Evolutionary conservation across 2,797 vertebrate species (phyloP).

Genomic region (Periparus ater): DNA sequence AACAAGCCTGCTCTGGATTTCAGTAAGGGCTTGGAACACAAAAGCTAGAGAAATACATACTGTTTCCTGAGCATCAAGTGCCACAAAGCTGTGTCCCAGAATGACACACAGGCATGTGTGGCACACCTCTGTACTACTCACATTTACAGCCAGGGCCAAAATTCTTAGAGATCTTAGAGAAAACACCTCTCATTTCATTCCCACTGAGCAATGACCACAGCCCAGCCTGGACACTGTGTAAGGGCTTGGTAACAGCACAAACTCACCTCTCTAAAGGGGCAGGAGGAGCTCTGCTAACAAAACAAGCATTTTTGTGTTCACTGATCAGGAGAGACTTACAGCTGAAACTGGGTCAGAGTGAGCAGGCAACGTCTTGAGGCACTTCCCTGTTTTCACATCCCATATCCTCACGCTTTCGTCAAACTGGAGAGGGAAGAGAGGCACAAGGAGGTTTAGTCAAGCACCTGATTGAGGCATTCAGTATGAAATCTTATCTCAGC

Average conservation of each 20-base stretch:
- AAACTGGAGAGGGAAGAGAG: slow-evolving; percentile 78
- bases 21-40: rapidly evolving
- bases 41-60: background rate
- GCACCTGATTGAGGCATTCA: background rate
- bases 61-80: background rate
- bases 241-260: background rate
- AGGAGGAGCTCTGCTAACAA: background rate
- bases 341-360: slow-evolving; percentile 98
- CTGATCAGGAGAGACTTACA: slow-evolving; percentile 76
- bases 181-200: background rate
- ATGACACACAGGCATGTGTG: background rate
- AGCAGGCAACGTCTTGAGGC: slow-evolving; percentile 96
- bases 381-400: slow-evolving; percentile 99
- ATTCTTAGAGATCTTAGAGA: background rate
- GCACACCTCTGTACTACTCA: background rate
- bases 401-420: slow-evolving; percentile 98
- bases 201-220: background rate
- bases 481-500: background rate
- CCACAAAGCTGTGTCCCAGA: background rate
- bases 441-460: background rate
- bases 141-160: background rate
- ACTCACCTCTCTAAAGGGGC: background rate
- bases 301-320: background rate
- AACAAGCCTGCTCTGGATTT: background rate
- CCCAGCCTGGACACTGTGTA: rapidly evolving